Evolutionary conservation across 2,888 invertebrate genomes (phyloP).

Genomic region (Machimus rusticus): DNA sequence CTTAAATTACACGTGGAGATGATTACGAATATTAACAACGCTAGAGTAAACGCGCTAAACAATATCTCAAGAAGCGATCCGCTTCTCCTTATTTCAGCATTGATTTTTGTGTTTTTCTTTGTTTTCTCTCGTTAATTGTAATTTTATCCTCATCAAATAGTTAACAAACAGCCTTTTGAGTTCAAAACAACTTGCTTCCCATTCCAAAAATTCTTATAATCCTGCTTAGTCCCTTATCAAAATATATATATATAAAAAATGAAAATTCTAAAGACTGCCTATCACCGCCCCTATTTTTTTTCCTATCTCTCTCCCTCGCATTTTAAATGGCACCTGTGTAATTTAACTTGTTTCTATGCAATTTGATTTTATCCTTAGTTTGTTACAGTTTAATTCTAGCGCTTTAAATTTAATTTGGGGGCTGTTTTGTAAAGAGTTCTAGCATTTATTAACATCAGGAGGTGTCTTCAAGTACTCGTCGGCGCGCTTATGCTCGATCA

Average conservation of each 20-base stretch:
- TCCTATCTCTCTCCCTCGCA: neutral
- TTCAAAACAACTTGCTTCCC: neutral
- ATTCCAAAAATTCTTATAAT: neutral
- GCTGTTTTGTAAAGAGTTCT: constrained; percentile 58
- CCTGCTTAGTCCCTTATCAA: neutral
- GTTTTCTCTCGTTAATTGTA: neutral
- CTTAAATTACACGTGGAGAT: neutral
- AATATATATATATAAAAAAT: neutral
- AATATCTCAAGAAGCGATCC: neutral
- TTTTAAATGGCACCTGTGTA: constrained; percentile 45
- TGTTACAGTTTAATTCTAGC: constrained; percentile 26
- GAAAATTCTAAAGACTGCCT: neutral
- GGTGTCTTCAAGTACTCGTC: constrained; percentile 89
- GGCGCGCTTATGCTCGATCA: constrained; percentile 90
- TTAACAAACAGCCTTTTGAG: constrained; percentile 11
- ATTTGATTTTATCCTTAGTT: constrained; percentile 30
- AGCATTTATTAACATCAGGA: constrained; percentile 87
- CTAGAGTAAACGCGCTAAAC: neutral
- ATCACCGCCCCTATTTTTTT: neutral
- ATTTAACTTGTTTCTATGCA: constrained; percentile 24
- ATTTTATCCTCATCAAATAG: neutral
- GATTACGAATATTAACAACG: neutral
- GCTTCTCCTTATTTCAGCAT: neutral
- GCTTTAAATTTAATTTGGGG: constrained; percentile 13
- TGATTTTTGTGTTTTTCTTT: neutral